Evolutionary conservation across 2,113 vertebrate species (phyloP).

Genomic region (Smithornis capensis): DNA sequence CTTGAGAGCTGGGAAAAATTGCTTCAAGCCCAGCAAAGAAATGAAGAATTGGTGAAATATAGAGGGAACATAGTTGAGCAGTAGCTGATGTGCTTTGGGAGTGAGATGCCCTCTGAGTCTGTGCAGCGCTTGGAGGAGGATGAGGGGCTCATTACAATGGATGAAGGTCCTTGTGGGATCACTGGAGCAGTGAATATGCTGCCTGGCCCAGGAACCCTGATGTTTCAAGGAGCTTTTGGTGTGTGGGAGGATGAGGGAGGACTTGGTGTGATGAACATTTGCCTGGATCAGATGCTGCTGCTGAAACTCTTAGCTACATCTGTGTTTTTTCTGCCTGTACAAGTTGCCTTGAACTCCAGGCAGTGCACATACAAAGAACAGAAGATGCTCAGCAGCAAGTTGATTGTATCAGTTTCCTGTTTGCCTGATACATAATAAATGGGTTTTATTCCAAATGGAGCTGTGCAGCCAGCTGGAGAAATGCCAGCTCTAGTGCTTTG

Average conservation of each 20-base stretch:
- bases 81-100: neutral
- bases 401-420: neutral
- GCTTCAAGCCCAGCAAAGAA: neutral
- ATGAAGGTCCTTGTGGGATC: neutral
- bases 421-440: neutral
- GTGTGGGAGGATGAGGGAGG: neutral
- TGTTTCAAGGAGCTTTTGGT: neutral
- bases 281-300: neutral
- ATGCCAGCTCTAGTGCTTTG: neutral
- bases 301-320: neutral
- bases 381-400: neutral
- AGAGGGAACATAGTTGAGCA: neutral
- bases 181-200: accelerated
- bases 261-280: neutral
- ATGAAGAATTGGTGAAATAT: neutral
- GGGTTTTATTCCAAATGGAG: neutral
- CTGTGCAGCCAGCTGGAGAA: neutral
- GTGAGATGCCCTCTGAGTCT: neutral
- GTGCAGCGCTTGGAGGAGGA: neutral
- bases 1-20: neutral
- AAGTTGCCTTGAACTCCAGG: neutral
- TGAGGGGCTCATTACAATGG: neutral
- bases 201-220: neutral
- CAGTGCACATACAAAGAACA: neutral
- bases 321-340: neutral